phyloP scores from a whole-genome alignment of 2,888 invertebrate species.

The Pyralis farinalis region DNA sequence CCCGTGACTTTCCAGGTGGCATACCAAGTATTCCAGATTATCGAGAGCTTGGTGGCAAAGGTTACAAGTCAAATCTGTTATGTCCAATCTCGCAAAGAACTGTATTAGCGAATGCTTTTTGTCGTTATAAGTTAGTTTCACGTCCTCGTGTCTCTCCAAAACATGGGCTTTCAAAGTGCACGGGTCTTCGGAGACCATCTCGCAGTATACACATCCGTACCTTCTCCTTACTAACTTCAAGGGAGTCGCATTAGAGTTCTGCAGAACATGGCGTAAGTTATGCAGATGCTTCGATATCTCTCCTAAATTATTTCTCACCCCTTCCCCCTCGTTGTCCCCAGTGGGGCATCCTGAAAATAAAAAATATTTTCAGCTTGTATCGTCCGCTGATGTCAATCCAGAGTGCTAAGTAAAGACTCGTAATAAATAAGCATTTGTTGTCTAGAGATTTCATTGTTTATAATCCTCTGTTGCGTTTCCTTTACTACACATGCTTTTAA shows the following conservation, averaged over 20 bases:
- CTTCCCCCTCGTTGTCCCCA: not conserved
- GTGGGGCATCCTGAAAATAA: not conserved
- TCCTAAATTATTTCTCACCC: not conserved
- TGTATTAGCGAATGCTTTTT: not conserved
- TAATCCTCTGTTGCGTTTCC: too few relatives aligned
- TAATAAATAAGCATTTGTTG: too few relatives aligned
- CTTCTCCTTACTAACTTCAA: not conserved
- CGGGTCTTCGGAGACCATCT: not conserved
- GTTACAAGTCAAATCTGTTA: slow-evolving; percentile 33
- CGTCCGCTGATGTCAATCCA: too few relatives aligned
- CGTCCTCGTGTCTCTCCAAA: not conserved
- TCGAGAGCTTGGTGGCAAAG: slow-evolving; percentile 20
- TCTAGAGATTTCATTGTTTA: too few relatives aligned
- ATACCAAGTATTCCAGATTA: not conserved
- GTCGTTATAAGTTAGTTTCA: not conserved
- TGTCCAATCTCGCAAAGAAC: slow-evolving; percentile 29
- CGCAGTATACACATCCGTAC: not conserved
- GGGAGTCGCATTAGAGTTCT: not conserved
- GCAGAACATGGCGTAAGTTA: not conserved
- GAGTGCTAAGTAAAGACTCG: too few relatives aligned
- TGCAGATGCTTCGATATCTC: not conserved
- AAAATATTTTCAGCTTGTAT: not conserved
- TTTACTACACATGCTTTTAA: too few relatives aligned
- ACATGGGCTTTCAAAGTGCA: not conserved
- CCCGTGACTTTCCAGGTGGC: not conserved